Evolutionary conservation across 2,113 vertebrate genomes (phyloP), one percentile per base, ranked within the genome.

Genomic region (Cryptomyrus ogoouensis): DNA sequence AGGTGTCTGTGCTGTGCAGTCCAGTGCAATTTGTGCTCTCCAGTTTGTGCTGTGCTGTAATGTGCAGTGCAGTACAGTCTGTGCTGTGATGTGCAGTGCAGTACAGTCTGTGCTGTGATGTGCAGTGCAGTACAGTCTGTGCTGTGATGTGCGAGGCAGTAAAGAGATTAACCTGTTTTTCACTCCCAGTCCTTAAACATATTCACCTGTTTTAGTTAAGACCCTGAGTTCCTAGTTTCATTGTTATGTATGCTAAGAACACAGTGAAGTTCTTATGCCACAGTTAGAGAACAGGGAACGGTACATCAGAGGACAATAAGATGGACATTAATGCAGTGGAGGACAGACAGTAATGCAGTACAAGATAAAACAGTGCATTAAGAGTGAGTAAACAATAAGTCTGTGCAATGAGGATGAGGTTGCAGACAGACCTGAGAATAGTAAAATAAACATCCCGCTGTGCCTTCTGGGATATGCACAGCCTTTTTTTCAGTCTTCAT

Each of bases 1-100:
- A 24, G 90, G 77, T 46, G 95, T 96, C 87, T 80, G 35, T 80
- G 15, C 27, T 39, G 10, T 17, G 66, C 31, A 31, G 27, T 35
- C 15, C 70, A 9, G 4, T 77, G 70, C 70, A 56, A 56, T 56
- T 56, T 17, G 15, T 12, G 70, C 13, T 17, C 3, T 35, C 0
- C 31, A 35, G 70, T 4, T 74, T 74, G 70, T 35, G 31, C 31
- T 39, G 31, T 35, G 1, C 31, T 74, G 53, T 21, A 21, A 21
- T 17, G 13, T 52, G 50, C 53, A 56, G 13, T 53, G 53, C 53
- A 21, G 15, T 52, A 17, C 13, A 50, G 49, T 15, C 13, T 50
- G 13, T 19, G 52, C 52, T 56, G 53, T 56, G 17, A 19, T 21
- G 52, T 56, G 17, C 52, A 5, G 10, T 17, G 66, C 31, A 31